Conservation (phyloP, 2,888 invertebrate genomes). For the Idaea straminata region DNA sequence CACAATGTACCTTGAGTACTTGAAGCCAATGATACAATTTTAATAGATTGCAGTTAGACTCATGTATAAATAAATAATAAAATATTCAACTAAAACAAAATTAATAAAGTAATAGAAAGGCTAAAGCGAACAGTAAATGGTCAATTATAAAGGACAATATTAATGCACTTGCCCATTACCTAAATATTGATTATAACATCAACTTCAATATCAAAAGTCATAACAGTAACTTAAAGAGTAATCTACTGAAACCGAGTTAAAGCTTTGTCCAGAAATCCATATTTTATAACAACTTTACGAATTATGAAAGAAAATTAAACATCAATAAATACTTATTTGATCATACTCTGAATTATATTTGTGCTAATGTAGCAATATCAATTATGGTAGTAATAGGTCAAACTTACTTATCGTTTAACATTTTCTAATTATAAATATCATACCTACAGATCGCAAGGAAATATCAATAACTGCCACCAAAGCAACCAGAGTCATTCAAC, state of each 20-base stretch:
- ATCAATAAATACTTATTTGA: conserved; percentile 80
- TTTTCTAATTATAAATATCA: conserved; percentile 36
- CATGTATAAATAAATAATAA: conserved; percentile 78
- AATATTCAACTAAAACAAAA: conserved; percentile 79
- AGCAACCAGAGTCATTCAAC: conserved; percentile 73
- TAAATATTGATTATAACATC: conserved; percentile 79
- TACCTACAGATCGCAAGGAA: conserved; percentile 46
- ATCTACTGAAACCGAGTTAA: conserved; percentile 80
- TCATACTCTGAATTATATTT: conserved; percentile 67
- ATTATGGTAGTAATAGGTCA: conserved; percentile 51
- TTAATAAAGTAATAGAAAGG: conserved; percentile 71
- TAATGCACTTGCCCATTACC: conserved; percentile 80
- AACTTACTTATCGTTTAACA: conserved; percentile 30
- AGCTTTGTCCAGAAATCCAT: conserved; percentile 78
- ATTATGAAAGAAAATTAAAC: conserved; percentile 75
- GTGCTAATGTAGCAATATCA: conserved; percentile 48
- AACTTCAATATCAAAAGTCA: conserved; percentile 77
- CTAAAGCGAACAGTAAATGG: conserved; percentile 75
- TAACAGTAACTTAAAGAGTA: conserved; percentile 80
- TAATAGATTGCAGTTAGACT: conserved; percentile 56
- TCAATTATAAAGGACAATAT: conserved; percentile 70
- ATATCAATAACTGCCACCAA: conserved; percentile 68
- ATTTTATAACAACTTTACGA: conserved; percentile 78
- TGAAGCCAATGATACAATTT: conserved; percentile 57
- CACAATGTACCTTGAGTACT: conserved; percentile 51